Evolutionary conservation across 1,140 invertebrate genomes (phyloP), one percentile per base, ranked within the genome.

Genomic region (Neomicropteryx cornuta): DNA sequence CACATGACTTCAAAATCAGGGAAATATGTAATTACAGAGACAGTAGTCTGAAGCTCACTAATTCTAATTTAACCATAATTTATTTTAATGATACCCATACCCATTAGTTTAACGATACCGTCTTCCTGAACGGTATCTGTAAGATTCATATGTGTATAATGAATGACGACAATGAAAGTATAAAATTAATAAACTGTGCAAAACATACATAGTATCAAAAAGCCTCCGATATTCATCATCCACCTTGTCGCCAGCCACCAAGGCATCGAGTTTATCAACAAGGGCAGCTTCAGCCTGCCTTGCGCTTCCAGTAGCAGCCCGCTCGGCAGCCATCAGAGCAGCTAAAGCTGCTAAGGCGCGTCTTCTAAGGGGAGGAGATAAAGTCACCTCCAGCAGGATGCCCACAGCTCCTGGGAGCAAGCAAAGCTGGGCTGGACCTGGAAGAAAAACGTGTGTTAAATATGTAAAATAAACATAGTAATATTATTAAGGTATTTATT

Each of bases 301-400:
- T 50, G 94, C 94, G 50, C 84, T 83, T 5, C 87, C 87, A 2
- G 79, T 74, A 4, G 76, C 72, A 42, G 79, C 73, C 41, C 91
- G 81, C 55, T 97, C 94, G 53, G 83, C 88, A 44, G 93, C 86
- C 85, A 98, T 94, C 80, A 98, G 91, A 53, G 97, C 91, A 53
- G 95, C 97, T 50, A 97, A 91, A 19, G 97, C 92, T 6, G 89
- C 86, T 13, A 98, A 70, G 0, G 92, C 96, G 0, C 88, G 87
- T 52, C 91, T 87, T 4, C 93, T 70, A 13, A 97, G 76, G 54
- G 95, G 89, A 1, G 88, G 87, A 14, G 97, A 87, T 14, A 97
- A 62, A 0, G 91, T 91, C 5, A 97, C 89, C 67, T 97, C 91
- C 10, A 98, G 67, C 49, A 97, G 83, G 0, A 90, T 88, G 2